Evolutionary conservation across 2,888 invertebrate species (phyloP), one percentile per base, ranked within the genome.

Genomic region (Habrosyne pyritoides): DNA sequence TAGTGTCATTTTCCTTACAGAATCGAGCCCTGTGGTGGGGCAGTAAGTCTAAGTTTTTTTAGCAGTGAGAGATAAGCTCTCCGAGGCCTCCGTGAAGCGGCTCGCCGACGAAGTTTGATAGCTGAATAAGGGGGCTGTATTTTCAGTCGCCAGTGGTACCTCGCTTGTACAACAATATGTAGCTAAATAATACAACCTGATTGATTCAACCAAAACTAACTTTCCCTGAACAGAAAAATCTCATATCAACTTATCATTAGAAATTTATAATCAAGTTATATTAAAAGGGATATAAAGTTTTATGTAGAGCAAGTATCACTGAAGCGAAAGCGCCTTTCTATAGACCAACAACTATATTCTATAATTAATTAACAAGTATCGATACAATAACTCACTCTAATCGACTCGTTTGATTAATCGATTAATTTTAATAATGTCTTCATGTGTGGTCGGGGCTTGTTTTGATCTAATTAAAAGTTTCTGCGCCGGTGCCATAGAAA

Each of bases 371-470:
- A 48, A 48, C 26, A 3, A n/a, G 24, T 24, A 48, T 48, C 48
- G 48, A 48, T 48, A 24, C 24, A 22, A 22, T 47, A 48, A 48
- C 22, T 26, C 33, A 52, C 22, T 52, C 42, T 47, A 48, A 48
- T 24, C 48, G 36, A 52, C 22, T 52, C 52, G 54, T n/a, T 54
- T 42, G 50, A 54, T 54, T 42, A 47, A 72, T 68, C 63, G 56
- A 56, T 60, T 58, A 10, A 48, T 53, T 55, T 53, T 56, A 59
- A 66, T 67, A 60, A 60, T 57, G 57, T 53, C 67, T 52, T 53
- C 61, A 56, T 63, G 69, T 72, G 72, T 72, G 72, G 73, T 53
- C 72, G 42, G 21, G 26, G 36, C 52, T 53, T 28, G 48, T 56
- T 48, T 28, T 54, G 14, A 54, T 50, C 47, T 62, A 56, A 60